Evolutionary conservation across 2,113 vertebrate genomes (phyloP), one percentile per base, ranked within the genome.

Genomic region (Paratilapia polleni): DNA sequence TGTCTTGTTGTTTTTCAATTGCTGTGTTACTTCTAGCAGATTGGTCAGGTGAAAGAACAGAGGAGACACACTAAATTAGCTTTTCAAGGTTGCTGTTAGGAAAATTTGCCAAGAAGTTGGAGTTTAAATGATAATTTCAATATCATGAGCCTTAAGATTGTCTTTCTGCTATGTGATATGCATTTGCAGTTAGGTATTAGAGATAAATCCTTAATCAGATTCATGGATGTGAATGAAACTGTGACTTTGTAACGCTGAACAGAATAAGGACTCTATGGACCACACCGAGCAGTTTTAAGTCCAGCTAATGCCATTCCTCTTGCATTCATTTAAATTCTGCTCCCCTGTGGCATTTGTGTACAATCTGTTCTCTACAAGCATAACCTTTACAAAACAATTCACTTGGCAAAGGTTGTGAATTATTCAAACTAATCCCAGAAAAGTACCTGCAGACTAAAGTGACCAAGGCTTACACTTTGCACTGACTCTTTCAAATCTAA

Each of bases 321-420:
- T 59, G 52, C 31, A 13, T 83, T 79, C 43, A 85, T 88, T 88
- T 88, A 61, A 78, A 90, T 89, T 85, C 52, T 31, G 1, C 63
- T 87, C 61, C 84, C 61, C 68, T 83, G 73, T 14, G 43, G 80
- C 58, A 58, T 77, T 78, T 87, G 80, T 86, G 80, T 88, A 89
- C 90, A 91, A 81, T 85, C 86, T 93, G 86, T 92, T 94, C 43
- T 68, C 77, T 85, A 88, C 82, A 91, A 84, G 49, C 62, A 82
- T 84, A 91, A 89, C 88, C 92, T 90, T 93, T 92, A 26, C 17
- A 43, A 78, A 88, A 88, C 70, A 85, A 85, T 6, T 79, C 22
- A 82, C 77, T 86, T 68, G 54, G 68, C 58, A 82, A 84, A 90
- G 64, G 31, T 68, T 82, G 83, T 63, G 54, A 92, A 91, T 90